Evolutionary conservation across 35 echinoderm and acorn worm genomes (phyloP).

Genomic region (Stichopus chloronotus): DNA sequence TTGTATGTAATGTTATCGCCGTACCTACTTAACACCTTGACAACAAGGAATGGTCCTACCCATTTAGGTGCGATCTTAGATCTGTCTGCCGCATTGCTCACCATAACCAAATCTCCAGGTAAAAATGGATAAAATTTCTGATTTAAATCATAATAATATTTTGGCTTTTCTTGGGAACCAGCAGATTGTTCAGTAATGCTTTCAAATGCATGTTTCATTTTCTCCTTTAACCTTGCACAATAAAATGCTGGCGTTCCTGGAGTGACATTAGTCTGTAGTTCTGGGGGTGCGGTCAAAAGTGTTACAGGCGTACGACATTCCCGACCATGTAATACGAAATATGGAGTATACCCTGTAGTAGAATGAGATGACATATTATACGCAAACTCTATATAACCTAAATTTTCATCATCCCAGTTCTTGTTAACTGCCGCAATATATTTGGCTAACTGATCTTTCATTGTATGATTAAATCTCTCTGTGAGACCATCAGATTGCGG

Average conservation of each 20-base stretch:
- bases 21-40: background rate
- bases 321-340: slow-evolving; percentile 17
- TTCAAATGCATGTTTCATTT: background rate
- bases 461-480: background rate
- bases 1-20: background rate
- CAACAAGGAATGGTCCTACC: background rate
- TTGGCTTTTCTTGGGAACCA: too few species aligned
- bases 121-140: background rate
- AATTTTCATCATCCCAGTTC: background rate
- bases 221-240: background rate
- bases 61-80: background rate
- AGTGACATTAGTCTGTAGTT: too few species aligned
- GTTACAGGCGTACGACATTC: background rate
- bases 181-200: too few species aligned
- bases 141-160: background rate
- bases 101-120: background rate
- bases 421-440: background rate
- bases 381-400: background rate
- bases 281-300: background rate
- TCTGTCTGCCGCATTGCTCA: too few species aligned
- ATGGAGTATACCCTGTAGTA: slow-evolving; percentile 37
- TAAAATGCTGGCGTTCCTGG: background rate
- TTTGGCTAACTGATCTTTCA: background rate
- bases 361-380: background rate
- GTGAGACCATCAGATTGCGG: slow-evolving; percentile 45